Evolutionary conservation across 2,113 vertebrate species (phyloP).

Genomic region (Chloropsis hardwickii): DNA sequence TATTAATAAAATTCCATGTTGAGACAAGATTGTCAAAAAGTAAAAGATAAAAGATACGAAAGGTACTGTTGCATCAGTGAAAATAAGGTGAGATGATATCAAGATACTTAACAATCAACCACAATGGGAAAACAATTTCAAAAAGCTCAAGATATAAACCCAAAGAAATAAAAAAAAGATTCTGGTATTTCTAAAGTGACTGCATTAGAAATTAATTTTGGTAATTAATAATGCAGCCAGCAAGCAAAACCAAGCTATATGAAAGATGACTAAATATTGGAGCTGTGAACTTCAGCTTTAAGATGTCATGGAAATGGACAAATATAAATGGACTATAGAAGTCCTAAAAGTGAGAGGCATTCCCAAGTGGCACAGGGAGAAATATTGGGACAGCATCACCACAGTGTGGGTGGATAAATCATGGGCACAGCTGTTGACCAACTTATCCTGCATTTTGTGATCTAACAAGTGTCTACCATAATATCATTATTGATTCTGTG

Average conservation of each 20-base stretch:
- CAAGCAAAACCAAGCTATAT: neutral
- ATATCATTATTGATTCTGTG: neutral
- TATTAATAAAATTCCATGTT: neutral
- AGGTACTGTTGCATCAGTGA: neutral
- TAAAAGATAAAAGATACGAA: neutral
- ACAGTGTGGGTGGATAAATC: fast-evolving
- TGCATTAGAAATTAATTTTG: neutral
- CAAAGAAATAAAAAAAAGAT: neutral
- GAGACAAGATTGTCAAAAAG: neutral
- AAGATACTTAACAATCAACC: neutral
- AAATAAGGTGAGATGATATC: neutral
- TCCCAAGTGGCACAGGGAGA: neutral
- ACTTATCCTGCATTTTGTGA: neutral
- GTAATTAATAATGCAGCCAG: neutral
- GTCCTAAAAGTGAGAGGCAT: neutral
- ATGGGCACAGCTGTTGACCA: neutral
- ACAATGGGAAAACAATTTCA: neutral
- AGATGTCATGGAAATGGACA: neutral
- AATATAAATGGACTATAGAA: neutral
- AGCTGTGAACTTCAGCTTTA: neutral
- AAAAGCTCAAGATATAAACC: neutral
- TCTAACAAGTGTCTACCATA: neutral
- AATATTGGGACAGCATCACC: neutral
- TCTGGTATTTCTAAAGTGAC: neutral
- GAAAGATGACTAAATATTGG: neutral